These are phyloP conservation scores for Aphelinus certus DNA, from an alignment of 1,140 invertebrate species.

Conservation along the genomic window DNA sequence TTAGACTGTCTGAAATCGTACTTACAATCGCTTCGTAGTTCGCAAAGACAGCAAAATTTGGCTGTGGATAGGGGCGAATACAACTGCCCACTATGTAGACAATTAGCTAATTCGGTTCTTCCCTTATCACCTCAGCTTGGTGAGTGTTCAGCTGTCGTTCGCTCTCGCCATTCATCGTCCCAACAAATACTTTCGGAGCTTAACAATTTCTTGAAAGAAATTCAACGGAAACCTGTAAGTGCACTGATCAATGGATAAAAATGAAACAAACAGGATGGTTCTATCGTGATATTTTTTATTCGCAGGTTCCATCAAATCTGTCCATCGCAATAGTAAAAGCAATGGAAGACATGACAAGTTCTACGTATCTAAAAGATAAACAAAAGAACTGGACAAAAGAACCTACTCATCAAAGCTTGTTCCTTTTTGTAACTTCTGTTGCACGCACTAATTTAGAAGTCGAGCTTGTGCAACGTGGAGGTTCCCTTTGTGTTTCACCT, in stretches of 20 bases:
- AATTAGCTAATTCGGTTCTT: conserved; percentile 91
- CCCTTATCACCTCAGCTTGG: conserved; percentile 85
- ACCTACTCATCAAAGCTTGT: conserved; percentile 78
- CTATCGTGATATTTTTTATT: neutral
- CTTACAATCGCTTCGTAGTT: conserved; percentile 80
- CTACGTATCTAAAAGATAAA: conserved; percentile 75
- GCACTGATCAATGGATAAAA: too few relatives aligned
- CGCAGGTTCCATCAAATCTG: conserved; percentile 65
- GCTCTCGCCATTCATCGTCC: conserved; percentile 67
- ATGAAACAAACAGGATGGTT: too few relatives aligned
- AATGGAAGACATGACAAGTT: conserved; percentile 93
- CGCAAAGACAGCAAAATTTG: conserved; percentile 77
- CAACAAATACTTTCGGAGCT: conserved; percentile 70
- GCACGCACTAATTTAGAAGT: conserved; percentile 93
- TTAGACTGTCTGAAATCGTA: conserved; percentile 92
- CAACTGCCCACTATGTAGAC: conserved; percentile 91
- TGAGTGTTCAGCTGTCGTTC: conserved; percentile 72
- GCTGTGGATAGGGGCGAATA: conserved; percentile 88
- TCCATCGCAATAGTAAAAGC: conserved; percentile 83
- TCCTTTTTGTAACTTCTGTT: conserved; percentile 90
- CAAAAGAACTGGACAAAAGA: conserved; percentile 60
- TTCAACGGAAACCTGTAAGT: conserved; percentile 72
- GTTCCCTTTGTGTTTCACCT: conserved; percentile 72
- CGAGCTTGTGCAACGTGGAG: conserved; percentile 87
- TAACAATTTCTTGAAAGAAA: conserved; percentile 74